Conservation (phyloP, 2,113 vertebrate genomes). For the Pionites leucogaster region DNA sequence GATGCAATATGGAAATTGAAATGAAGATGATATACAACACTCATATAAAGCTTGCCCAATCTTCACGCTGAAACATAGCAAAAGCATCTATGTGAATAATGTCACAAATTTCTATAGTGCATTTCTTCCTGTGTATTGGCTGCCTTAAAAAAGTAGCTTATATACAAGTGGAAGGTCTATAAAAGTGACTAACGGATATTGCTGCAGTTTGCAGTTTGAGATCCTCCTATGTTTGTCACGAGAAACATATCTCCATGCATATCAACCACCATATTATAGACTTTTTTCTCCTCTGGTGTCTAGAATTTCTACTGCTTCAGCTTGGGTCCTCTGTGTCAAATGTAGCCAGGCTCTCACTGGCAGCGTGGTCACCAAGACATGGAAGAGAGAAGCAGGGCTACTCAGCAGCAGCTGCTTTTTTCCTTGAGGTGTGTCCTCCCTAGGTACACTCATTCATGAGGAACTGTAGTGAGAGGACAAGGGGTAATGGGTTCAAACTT, state of each 20-base stretch:
- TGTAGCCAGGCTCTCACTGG: neutral
- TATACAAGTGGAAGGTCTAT: neutral
- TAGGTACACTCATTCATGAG: neutral
- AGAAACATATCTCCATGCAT: neutral
- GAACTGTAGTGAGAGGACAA: too few species aligned
- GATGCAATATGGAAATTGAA: neutral
- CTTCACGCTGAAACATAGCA: neutral
- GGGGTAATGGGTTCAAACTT: too few species aligned
- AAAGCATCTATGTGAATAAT: neutral
- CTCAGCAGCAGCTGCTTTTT: neutral
- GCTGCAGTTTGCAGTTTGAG: neutral
- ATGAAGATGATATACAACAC: neutral
- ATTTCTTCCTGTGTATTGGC: neutral
- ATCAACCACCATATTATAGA: neutral
- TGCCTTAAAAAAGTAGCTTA: neutral
- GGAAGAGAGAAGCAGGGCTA: neutral
- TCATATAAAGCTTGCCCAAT: neutral
- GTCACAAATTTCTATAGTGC: neutral
- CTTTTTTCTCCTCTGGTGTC: neutral
- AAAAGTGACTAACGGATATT: neutral
- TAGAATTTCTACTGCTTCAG: neutral
- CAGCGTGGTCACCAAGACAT: neutral
- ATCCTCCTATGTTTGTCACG: neutral
- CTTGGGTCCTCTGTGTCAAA: neutral
- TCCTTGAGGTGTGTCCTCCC: neutral